phyloP scores from a whole-genome alignment of 1,140 invertebrate genomes.

The Leguminivora glycinivorella region DNA sequence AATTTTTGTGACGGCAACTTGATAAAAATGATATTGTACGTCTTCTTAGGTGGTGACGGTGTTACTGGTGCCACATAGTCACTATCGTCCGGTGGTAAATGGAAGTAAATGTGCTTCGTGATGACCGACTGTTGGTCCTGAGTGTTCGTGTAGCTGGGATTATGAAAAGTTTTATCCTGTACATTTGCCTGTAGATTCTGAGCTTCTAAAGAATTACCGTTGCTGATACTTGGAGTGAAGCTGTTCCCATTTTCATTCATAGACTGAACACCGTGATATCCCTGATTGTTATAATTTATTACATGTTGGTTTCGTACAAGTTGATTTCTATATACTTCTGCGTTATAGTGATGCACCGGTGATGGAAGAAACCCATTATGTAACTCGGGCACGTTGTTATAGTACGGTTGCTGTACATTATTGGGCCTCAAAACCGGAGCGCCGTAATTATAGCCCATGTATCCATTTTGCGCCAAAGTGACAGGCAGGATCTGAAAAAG shows the following conservation, averaged over 20 bases:
- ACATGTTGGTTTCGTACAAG: background rate
- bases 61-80: conserved; percentile 78
- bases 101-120: conserved; percentile 91
- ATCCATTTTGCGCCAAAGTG: background rate
- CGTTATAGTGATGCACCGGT: background rate
- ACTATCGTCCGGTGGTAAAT: conserved; percentile 88
- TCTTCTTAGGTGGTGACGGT: conserved; percentile 85
- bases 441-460: conserved; percentile 2
- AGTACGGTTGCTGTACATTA: background rate
- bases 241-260: background rate
- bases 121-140: conserved; percentile 84
- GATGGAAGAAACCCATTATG: background rate
- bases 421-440: conserved; percentile 28
- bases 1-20: conserved; percentile 72
- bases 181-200: conserved; percentile 30
- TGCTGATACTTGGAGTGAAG: background rate
- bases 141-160: conserved; percentile 81
- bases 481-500: conserved; percentile 31
- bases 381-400: background rate
- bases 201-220: conserved; percentile 30
- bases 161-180: conserved; percentile 41
- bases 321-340: background rate
- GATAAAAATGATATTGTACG: conserved; percentile 92
- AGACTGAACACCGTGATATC: background rate
- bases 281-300: background rate